phyloP scores from a whole-genome alignment of 2,797 vertebrate species.

The Triplophysa bombifrons region DNA sequence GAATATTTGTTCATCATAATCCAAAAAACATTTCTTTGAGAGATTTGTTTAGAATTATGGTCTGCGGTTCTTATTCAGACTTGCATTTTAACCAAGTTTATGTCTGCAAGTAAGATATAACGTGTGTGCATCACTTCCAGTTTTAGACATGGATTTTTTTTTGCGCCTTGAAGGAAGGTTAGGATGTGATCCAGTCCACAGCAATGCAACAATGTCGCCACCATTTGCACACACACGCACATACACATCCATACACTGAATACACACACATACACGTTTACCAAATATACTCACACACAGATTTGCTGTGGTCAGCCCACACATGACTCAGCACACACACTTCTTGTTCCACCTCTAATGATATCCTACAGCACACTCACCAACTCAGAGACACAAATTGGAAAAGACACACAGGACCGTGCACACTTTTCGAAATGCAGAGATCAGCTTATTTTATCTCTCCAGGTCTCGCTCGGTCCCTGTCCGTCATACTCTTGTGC shows the following conservation, averaged over 20 bases:
- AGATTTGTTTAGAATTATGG: neutral
- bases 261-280: conserved; percentile 9
- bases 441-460: conserved; percentile 39
- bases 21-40: neutral
- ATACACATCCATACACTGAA: conserved; percentile 26
- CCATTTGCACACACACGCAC: conserved; percentile 30
- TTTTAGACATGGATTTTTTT: conserved; percentile 51
- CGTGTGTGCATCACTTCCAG: conserved; percentile 20
- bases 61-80: neutral
- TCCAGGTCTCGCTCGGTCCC: neutral
- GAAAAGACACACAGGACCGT: conserved; percentile 24
- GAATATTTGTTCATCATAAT: too few relatives aligned
- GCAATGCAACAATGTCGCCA: conserved; percentile 32
- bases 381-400: conserved; percentile 33
- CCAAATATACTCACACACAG: conserved; percentile 18
- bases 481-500: conserved; percentile 28
- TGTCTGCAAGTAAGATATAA: neutral
- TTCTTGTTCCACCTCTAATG: conserved; percentile 10
- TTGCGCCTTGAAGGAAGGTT: conserved; percentile 33
- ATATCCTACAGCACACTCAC: conserved; percentile 33
- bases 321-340: conserved; percentile 50
- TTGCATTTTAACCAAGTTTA: neutral
- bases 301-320: conserved; percentile 47
- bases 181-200: conserved; percentile 43
- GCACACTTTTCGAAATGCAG: conserved; percentile 27